A percentile compares a stretch with the other conserved stretches of the same genome.
These are phyloP conservation scores for Dysidea cf. avara DNA, from an alignment of 37 sponge, comb jelly and placozoan species.

Conservation along the genomic window DNA sequence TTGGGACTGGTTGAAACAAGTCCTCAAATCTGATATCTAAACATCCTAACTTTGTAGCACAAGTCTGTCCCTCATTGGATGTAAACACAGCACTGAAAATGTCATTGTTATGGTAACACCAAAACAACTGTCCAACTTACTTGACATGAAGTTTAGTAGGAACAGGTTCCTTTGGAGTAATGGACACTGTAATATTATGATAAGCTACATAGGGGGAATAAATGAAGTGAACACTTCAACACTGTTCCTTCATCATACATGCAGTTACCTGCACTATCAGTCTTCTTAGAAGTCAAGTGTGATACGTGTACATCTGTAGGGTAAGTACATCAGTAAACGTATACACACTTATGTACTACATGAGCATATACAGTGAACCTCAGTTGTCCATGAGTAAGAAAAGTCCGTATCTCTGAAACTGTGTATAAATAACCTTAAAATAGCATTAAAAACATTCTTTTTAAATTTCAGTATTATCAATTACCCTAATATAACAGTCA, in stretches of 20 bases:
- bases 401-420: no score
- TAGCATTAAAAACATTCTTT: no score
- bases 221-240: neutral
- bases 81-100: conserved; percentile 57
- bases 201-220: conserved; percentile 2
- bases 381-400: no score
- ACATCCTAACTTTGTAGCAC: conserved; percentile 9
- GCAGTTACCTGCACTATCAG: conserved; percentile 13
- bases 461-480: no score
- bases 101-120: no score
- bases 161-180: conserved; percentile 55
- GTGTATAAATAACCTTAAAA: no score
- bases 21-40: conserved; percentile 46
- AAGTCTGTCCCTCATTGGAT: conserved; percentile 51
- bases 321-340: no score
- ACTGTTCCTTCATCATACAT: neutral
- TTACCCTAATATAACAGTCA: no score
- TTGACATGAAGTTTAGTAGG: conserved; percentile 8
- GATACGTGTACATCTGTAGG: conserved; percentile 56
- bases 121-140: neutral
- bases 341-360: no score
- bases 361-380: no score
- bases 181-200: conserved; percentile 8
- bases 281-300: conserved; percentile 17
- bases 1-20: conserved; percentile 39